A percentile compares a stretch with the other conserved stretches of the same genome.
phyloP scores from a whole-genome alignment of 2,888 invertebrate species.

The Apotomis turbidana region DNA sequence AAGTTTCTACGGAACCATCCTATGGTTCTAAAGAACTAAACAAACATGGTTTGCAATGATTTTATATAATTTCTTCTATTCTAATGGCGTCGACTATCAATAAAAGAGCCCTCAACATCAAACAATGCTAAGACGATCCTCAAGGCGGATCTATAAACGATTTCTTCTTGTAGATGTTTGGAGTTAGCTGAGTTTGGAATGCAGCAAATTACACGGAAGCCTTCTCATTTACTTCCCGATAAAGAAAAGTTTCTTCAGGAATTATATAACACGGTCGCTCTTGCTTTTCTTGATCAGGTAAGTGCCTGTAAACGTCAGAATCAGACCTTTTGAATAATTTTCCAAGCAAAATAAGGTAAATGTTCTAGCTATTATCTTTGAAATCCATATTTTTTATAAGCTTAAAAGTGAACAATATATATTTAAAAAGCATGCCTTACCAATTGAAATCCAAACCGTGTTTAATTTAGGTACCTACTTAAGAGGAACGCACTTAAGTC shows the following conservation, averaged over 20 bases:
- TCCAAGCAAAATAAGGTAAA: background rate
- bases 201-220: conserved; percentile 70
- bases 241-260: conserved; percentile 72
- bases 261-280: conserved; percentile 67
- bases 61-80: too few relatives aligned
- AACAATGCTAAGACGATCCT: too few relatives aligned
- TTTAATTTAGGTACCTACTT: too few relatives aligned
- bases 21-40: too few relatives aligned
- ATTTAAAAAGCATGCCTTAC: too few relatives aligned
- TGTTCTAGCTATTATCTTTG: background rate
- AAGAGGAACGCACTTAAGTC: too few relatives aligned
- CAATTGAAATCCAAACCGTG: too few relatives aligned
- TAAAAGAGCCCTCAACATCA: too few relatives aligned
- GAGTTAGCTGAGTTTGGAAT: conserved; percentile 74
- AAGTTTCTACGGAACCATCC: too few relatives aligned
- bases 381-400: background rate
- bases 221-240: conserved; percentile 62
- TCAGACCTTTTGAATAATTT: background rate
- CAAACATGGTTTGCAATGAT: too few relatives aligned
- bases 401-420: too few relatives aligned
- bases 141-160: background rate
- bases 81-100: background rate
- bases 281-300: conserved; percentile 75
- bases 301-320: conserved; percentile 7
- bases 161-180: conserved; percentile 53